Evolutionary conservation across 2,113 vertebrate genomes (phyloP), one percentile per base, ranked within the genome.

Genomic region (Brachyhypopomus gauderio): DNA sequence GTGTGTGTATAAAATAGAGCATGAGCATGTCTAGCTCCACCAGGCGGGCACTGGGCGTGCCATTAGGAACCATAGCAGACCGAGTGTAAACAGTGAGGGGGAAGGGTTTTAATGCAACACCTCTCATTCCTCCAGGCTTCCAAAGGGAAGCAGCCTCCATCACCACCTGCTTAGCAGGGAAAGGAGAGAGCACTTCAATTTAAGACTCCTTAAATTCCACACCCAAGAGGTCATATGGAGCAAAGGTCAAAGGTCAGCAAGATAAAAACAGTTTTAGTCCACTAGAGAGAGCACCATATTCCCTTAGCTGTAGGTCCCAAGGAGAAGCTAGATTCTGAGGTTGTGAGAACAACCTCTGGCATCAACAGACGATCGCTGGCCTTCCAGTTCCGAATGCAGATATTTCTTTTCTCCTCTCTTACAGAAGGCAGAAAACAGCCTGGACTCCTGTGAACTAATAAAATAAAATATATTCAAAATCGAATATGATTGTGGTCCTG

Each of bases 121-220:
- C 75, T 85, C 77, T 76, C 56, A 12, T 59, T 82, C 77, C 78
- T 80, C 80, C 78, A 84, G 84, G 89, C 89, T 90, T 88, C 89
- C 85, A 90, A 70, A 88, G 77, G 84, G 87, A 89, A 90, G 89
- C 88, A 87, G 85, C 83, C 70, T 66, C 62, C 72, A 84, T 75
- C 81, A 83, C 84, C 75, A 78, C 89, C 89, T 90, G 89, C 89
- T 86, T 69, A 89, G 89, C 89, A 90, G 89, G 89, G 84, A 90
- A 85, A 87, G 75, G 76, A 85, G 76, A 81, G 77, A 84, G 73
- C 78, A 19, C 79, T 79, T 74, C 66, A 58, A 80, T 86, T 83
- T 81, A 85, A 85, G 82, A 88, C 84, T 88, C 83, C 86, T 88
- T 88, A 77, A 87, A 86, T 85, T 87, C 84, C 86, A 81, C 72